These are phyloP conservation scores for Lycophotia porphyrea DNA, from an alignment of 2,888 invertebrate genomes.

Conservation along the genomic window DNA sequence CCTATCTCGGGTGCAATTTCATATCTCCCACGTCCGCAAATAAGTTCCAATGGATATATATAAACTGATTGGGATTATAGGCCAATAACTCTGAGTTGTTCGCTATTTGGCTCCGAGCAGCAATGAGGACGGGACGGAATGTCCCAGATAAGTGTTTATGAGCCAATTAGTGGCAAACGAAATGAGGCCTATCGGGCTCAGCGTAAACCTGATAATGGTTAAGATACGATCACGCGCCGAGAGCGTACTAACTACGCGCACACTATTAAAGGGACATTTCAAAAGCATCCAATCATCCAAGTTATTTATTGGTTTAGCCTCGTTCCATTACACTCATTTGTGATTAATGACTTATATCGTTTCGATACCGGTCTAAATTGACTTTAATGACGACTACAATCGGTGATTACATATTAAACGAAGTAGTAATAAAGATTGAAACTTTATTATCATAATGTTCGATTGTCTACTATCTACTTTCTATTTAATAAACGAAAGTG, in stretches of 20 bases:
- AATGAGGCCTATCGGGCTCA: slow-evolving; percentile 79
- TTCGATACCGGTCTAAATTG: slow-evolving; percentile 48
- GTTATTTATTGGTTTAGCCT: slow-evolving; percentile 64
- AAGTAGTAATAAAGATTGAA: slow-evolving; percentile 38
- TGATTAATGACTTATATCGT: slow-evolving; percentile 61
- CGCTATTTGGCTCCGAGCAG: slow-evolving; percentile 78
- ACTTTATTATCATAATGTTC: slow-evolving; percentile 19
- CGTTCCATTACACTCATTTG: slow-evolving; percentile 55
- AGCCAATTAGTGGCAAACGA: slow-evolving; percentile 83
- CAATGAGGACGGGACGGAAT: slow-evolving; percentile 77
- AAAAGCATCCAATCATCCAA: slow-evolving; percentile 54
- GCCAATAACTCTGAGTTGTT: slow-evolving; percentile 75
- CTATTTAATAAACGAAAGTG: slow-evolving; percentile 57
- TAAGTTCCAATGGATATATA: slow-evolving; percentile 69
- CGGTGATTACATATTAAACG: slow-evolving; percentile 30
- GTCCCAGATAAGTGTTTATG: slow-evolving; percentile 86
- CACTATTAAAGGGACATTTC: slow-evolving; percentile 57
- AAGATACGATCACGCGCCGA: slow-evolving; percentile 74
- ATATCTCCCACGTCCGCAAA: slow-evolving; percentile 68
- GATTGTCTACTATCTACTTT: slow-evolving; percentile 47
- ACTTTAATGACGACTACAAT: slow-evolving; percentile 46
- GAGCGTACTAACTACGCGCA: slow-evolving; percentile 61
- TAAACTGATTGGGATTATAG: slow-evolving; percentile 75
- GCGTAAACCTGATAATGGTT: slow-evolving; percentile 79
- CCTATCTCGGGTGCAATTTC: slow-evolving; percentile 73